Conservation (phyloP, 2,797 vertebrate species). For the Coregonus suidteri region DNA sequence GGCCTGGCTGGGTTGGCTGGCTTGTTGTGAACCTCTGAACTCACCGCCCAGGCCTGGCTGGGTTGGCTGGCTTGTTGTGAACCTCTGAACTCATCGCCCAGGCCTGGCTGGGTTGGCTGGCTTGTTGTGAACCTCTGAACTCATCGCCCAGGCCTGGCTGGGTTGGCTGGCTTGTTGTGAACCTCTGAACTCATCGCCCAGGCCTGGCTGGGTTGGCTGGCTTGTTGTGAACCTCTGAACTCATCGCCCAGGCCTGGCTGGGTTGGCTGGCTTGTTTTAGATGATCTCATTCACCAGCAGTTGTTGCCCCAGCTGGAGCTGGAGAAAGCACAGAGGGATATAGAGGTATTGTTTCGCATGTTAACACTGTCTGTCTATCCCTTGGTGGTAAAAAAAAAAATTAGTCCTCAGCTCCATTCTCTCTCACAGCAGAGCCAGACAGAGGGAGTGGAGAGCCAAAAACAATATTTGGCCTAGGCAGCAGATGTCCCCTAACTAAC, state of each 20-base stretch:
- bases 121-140: too few relatives aligned
- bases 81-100: too few relatives aligned
- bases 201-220: too few relatives aligned
- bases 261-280: constrained; percentile 18
- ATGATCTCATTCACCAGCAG: constrained; percentile 29
- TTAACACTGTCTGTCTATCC: constrained; percentile 68
- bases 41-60: too few relatives aligned
- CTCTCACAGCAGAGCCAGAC: constrained; percentile 20
- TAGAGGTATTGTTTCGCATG: constrained; percentile 70
- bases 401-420: constrained; percentile 69
- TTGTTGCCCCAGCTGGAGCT: constrained; percentile 58
- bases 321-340: constrained; percentile 39
- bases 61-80: too few relatives aligned
- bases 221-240: too few relatives aligned
- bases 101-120: too few relatives aligned
- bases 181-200: too few relatives aligned
- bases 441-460: constrained; percentile 63
- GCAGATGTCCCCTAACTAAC: constrained; percentile 75
- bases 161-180: too few relatives aligned
- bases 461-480: constrained; percentile 77
- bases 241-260: neutral
- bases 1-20: too few relatives aligned
- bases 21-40: too few relatives aligned
- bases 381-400: constrained; percentile 63
- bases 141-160: too few relatives aligned